phyloP scores from a whole-genome alignment of 2,113 vertebrate species.

The Penelope pileata region DNA sequence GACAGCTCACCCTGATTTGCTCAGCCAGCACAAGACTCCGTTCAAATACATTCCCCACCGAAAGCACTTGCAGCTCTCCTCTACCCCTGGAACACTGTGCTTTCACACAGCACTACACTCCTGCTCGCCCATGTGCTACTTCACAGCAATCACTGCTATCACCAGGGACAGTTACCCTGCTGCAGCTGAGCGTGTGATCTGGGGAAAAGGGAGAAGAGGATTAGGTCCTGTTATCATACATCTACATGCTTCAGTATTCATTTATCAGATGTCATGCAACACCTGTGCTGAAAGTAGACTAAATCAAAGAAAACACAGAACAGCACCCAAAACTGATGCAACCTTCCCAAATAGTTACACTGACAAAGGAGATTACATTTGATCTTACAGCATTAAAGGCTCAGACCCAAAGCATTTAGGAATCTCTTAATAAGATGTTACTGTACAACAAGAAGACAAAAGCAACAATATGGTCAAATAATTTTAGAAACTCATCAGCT shows the following conservation, averaged over 20 bases:
- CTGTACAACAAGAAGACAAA: conserved; percentile 13
- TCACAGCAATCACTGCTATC: not conserved
- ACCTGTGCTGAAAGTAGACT: not conserved
- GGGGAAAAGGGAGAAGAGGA: not conserved
- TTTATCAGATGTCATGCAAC: not conserved
- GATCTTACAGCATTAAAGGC: not conserved
- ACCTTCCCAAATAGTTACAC: not conserved
- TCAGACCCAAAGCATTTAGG: not conserved
- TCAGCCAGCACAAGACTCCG: not conserved
- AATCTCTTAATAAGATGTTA: conserved; percentile 4
- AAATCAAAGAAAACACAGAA: not conserved
- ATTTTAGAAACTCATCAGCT: not conserved
- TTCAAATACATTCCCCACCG: not conserved
- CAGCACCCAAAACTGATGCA: not conserved
- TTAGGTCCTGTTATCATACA: not conserved
- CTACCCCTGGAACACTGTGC: not conserved
- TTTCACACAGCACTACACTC: not conserved
- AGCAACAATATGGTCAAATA: not conserved
- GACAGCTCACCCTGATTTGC: not conserved
- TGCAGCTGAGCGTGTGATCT: not conserved
- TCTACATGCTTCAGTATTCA: not conserved
- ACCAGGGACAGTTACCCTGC: not conserved
- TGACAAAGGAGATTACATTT: not conserved
- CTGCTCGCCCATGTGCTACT: not conserved
- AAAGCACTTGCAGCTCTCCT: not conserved